Percentiles rank a stretch among this genome's conserved stretches.
phyloP scores from a whole-genome alignment of 2,797 vertebrate species.

The Labroides dimidiatus region DNA sequence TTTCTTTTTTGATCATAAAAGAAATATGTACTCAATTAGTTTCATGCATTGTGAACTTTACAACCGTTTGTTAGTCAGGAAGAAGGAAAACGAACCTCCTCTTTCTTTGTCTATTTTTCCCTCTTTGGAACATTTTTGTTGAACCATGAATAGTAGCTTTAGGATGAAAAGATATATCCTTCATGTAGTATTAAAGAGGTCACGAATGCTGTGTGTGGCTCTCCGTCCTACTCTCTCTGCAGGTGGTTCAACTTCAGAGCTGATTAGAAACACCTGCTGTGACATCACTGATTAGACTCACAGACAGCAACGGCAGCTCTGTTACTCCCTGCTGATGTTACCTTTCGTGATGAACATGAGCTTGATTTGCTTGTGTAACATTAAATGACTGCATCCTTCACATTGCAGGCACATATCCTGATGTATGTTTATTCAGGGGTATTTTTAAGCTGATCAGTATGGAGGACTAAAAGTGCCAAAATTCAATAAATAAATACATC shows the following conservation, averaged over 20 bases:
- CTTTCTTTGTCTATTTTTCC: neutral
- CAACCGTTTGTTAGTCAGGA: neutral
- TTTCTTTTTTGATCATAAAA: constrained; percentile 3
- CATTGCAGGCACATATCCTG: neutral
- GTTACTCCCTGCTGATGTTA: neutral
- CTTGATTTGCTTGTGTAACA: neutral
- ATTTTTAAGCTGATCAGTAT: no score
- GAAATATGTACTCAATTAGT: neutral
- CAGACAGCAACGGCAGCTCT: neutral
- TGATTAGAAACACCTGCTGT: constrained; percentile 28
- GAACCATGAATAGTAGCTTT: neutral
- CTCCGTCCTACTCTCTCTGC: neutral
- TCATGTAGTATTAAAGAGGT: neutral
- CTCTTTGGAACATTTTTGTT: neutral
- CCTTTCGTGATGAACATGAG: neutral
- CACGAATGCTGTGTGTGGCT: neutral
- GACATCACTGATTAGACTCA: constrained; percentile 24
- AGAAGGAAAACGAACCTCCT: neutral
- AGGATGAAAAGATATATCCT: neutral
- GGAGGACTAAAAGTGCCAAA: no score
- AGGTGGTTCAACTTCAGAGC: neutral
- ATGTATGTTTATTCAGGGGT: neutral
- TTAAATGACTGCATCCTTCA: neutral
- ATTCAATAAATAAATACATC: no score
- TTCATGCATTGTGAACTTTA: neutral